Evolutionary conservation across 2,888 invertebrate genomes (phyloP), one percentile per base, ranked within the genome.

Genomic region (Apamea monoglypha): DNA sequence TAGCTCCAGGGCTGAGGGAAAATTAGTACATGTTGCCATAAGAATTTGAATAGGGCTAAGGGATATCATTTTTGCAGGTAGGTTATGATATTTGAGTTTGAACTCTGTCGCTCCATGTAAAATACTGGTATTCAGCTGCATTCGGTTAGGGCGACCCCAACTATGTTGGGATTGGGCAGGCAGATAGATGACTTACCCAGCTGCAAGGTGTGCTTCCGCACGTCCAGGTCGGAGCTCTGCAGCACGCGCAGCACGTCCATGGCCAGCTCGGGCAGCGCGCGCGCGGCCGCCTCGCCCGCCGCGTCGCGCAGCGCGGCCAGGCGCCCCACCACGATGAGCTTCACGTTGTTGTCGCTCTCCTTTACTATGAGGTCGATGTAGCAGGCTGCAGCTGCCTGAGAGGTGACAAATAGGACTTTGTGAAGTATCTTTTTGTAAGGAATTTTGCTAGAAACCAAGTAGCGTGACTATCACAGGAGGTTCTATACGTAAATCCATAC

Each of bases 341-440:
- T 99, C 29, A 99, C 99, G 97, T 99, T 99, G 97, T 99, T 99
- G 95, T 99, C 99, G 95, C 99, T 99, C 95, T 99, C 99, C 95
- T 99, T 99, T n/a, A 99, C 98, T 83, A 99, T 99, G 89, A 99
- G 97, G 93, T 99, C 99, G 92, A 99, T 99, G 96, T 99, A 99
- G 95, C 99, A 99, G 63, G 98, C 98, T 4, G 99, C 99, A 0
- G 99, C 99, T 53, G 99, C 99, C 71, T 71, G 56, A 3, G 0
- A 56, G 3, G 21, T 1, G 53, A 53, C 2, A 7, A 21, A 53
- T 25, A 21, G 0, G 8, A 25, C 8, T 25, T 21, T 53, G 25
- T 8, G 2, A 53, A 53, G 2, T 2, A 7, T 53, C 21, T 8
- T 53, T 53, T 53, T 53, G 53, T 8, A 3, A 53, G 21, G 50